Conservation (phyloP, 1,140 invertebrate genomes). For the Bombus confusus region DNA sequence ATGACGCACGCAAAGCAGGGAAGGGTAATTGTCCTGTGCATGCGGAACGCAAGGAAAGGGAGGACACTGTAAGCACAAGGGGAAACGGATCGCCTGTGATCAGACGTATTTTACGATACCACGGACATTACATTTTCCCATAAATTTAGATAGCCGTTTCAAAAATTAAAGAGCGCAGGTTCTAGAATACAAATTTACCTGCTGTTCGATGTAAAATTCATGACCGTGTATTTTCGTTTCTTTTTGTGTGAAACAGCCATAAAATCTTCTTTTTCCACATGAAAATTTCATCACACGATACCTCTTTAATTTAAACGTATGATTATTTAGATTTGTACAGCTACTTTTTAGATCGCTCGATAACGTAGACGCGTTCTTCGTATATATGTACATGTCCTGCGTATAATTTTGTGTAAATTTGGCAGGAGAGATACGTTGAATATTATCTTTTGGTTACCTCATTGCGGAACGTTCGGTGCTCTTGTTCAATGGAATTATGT, state of each 20-base stretch:
- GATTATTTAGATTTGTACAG: neutral
- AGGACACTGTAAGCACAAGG: neutral
- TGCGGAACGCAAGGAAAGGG: neutral
- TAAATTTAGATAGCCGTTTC: neutral
- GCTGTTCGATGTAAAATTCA: neutral
- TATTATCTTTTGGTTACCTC: neutral
- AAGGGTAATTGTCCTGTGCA: constrained; percentile 6
- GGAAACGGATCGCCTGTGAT: neutral
- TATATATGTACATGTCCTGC: neutral
- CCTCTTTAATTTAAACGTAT: neutral
- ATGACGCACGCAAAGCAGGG: neutral
- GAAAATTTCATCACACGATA: neutral
- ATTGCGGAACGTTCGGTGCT: neutral
- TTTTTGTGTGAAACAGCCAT: neutral
- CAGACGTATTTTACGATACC: neutral
- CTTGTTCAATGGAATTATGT: neutral
- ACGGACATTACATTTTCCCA: neutral
- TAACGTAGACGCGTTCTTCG: neutral
- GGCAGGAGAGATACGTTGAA: neutral
- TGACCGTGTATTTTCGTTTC: neutral
- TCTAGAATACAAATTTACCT: neutral
- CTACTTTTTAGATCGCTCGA: neutral
- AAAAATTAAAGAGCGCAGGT: neutral
- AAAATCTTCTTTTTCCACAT: too few species aligned
- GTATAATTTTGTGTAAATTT: neutral